Conservation (phyloP, 1,140 invertebrate species). For the Zaprionus davidi region DNA sequence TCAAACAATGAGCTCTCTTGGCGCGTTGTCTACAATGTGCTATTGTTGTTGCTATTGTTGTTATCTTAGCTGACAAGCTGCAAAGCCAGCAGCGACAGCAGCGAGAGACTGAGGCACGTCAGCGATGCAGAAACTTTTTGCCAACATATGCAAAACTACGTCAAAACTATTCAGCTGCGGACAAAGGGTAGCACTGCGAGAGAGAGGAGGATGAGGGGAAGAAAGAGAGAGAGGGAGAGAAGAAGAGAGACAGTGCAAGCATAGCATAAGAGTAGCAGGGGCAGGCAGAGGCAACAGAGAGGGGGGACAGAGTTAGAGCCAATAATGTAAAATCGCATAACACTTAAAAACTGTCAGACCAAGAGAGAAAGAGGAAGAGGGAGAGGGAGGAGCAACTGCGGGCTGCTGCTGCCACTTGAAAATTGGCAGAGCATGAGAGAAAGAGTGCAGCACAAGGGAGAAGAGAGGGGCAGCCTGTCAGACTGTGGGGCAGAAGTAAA, state of each 20-base stretch:
- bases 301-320: slow-evolving; percentile 50
- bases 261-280: slow-evolving; percentile 2
- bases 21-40: not conserved
- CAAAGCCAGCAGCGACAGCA: slow-evolving; percentile 28
- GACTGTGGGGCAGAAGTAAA: slow-evolving; percentile 69
- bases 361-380: not conserved
- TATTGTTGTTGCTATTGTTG: slow-evolving; percentile 9
- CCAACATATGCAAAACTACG: slow-evolving; percentile 58
- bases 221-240: not conserved
- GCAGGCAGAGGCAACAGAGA: not conserved
- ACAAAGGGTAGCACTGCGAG: slow-evolving; percentile 18
- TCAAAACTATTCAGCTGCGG: slow-evolving; percentile 51
- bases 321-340: slow-evolving; percentile 80
- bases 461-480: not conserved
- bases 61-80: slow-evolving; percentile 48
- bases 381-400: slow-evolving; percentile 7
- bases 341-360: slow-evolving; percentile 67
- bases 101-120: slow-evolving; percentile 26
- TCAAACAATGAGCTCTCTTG: slow-evolving; percentile 16
- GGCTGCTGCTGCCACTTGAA: slow-evolving; percentile 60
- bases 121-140: slow-evolving; percentile 49
- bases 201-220: slow-evolving; percentile 9
- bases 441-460: not conserved
- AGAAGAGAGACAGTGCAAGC: not conserved
- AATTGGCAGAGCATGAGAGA: slow-evolving; percentile 50